A percentile compares a stretch with the other conserved stretches of the same genome.
These are phyloP conservation scores for Mesitornis unicolor DNA, from an alignment of 2,113 vertebrate genomes.

Conservation along the genomic window DNA sequence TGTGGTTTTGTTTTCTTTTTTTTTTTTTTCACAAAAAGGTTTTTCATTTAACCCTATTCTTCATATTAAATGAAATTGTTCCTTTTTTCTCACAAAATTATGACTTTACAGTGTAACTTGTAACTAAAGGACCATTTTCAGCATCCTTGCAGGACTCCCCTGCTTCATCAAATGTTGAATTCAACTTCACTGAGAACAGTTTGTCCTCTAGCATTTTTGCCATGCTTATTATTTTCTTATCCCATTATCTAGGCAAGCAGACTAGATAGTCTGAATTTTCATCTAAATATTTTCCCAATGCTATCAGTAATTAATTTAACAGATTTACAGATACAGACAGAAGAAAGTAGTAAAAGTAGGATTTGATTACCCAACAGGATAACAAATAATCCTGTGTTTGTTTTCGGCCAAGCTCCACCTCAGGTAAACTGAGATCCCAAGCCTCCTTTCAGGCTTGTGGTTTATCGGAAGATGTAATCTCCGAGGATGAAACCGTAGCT, in stretches of 20 bases:
- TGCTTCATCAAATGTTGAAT: not conserved
- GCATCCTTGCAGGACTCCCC: not conserved
- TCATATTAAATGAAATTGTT: not conserved
- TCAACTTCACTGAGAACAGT: not conserved
- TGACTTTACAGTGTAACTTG: not conserved
- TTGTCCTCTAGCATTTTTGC: not conserved
- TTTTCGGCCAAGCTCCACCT: not conserved
- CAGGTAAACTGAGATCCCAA: not conserved
- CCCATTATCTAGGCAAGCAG: not conserved
- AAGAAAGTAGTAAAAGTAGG: not conserved
- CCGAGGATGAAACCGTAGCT: fast-evolving
- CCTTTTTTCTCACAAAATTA: not conserved
- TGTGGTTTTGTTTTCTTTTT: not conserved
- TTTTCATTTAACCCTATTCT: not conserved
- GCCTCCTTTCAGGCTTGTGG: not conserved
- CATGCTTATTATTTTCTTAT: not conserved
- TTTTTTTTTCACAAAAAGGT: not conserved
- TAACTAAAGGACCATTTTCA: not conserved
- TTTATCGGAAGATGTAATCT: not conserved
- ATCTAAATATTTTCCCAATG: not conserved
- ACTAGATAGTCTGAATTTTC: not conserved
- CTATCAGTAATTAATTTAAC: not conserved
- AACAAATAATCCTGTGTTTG: not conserved
- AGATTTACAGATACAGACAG: not conserved
- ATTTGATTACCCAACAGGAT: not conserved